Conservation (phyloP, 2,797 vertebrate species). For the Anableps anableps region DNA sequence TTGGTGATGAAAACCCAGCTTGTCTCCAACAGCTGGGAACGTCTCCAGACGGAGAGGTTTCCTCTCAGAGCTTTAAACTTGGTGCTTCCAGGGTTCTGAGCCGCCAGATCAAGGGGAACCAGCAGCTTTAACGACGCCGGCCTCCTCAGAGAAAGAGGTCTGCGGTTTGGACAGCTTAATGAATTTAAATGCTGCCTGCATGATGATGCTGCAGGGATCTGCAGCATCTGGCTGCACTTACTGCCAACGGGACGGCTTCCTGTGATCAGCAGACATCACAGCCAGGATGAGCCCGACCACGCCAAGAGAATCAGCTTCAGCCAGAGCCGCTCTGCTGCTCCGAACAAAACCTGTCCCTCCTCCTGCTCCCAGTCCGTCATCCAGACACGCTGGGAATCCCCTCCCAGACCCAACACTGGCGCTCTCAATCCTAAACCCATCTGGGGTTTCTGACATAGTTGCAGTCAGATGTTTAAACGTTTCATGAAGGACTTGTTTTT, state of each 20-base stretch:
- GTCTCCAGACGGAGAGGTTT: too few relatives aligned
- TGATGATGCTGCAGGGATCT: rapidly evolving
- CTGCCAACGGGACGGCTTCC: conserved; percentile 16
- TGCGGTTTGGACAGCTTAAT: background rate
- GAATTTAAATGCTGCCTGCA: background rate
- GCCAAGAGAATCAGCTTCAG: background rate
- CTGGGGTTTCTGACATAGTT: too few relatives aligned
- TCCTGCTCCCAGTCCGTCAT: background rate
- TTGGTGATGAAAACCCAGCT: too few relatives aligned
- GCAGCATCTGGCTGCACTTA: conserved; percentile 44
- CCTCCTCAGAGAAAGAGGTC: background rate
- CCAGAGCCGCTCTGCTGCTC: background rate
- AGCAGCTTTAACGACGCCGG: background rate
- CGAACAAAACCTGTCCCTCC: too few relatives aligned
- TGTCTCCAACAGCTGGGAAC: too few relatives aligned
- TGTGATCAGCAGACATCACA: conserved; percentile 23
- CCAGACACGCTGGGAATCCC: background rate
- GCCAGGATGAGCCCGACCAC: conserved; percentile 3
- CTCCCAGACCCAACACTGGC: background rate
- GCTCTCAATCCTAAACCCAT: too few relatives aligned
- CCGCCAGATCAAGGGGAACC: background rate
- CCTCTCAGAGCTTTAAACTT: too few relatives aligned
- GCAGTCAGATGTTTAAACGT: background rate
- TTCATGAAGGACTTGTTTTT: too few relatives aligned
- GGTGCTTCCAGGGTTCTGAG: too few relatives aligned